Base-by-base conservation (phyloP, 2,797 vertebrate species). In the Botia almorhae region DNA sequence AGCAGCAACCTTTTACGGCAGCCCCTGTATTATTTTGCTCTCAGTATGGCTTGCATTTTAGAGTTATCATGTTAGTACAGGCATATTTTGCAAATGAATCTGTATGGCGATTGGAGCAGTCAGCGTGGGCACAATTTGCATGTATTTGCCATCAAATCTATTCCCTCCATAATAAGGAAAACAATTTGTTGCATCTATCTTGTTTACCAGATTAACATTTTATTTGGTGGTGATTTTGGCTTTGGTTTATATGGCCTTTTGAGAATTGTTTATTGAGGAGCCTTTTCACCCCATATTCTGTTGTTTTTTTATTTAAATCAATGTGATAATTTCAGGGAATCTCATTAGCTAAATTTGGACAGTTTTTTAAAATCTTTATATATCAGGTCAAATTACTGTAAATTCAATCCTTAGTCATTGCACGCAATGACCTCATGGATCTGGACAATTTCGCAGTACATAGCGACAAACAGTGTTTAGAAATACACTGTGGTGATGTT, bases 1-100 rank as follows among this genome's bases (percentile, higher is more conserved):
- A 43, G 23, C 23, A 26, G 23, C 23, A 26, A 26, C 23, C 23
- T 46, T 51, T 17, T 51, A 17, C 16, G 17, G 50, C 48, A 56
- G 71, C 69, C 16, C 14, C 16, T 48, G 56, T 50, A n/a, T 61
- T 63, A 19, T 74, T 63, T 74, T 74, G 58, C 26, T 17, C 26
- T 43, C 19, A 60, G 36, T 43, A 26, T 61, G 39, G 17, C 46
- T n/a, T 43, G 46, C 39, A 43, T 43, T 43, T 43, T 43, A 43
- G 7, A 43, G 39, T 43, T 43, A 43, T 10, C 1, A 43, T 43
- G 39, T 43, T 43, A 8, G 39, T 43, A 43, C 4, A 43, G 39
- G 39, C 39, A 10, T 7, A 46, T 43, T 43, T 43, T 8, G 8
- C 39, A 43, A 43, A 43, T 43, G 7, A 43, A 8, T 43, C 43